Evolutionary conservation across 2,113 vertebrate genomes (phyloP), one percentile per base, ranked within the genome.

Genomic region (Lepus europaeus): DNA sequence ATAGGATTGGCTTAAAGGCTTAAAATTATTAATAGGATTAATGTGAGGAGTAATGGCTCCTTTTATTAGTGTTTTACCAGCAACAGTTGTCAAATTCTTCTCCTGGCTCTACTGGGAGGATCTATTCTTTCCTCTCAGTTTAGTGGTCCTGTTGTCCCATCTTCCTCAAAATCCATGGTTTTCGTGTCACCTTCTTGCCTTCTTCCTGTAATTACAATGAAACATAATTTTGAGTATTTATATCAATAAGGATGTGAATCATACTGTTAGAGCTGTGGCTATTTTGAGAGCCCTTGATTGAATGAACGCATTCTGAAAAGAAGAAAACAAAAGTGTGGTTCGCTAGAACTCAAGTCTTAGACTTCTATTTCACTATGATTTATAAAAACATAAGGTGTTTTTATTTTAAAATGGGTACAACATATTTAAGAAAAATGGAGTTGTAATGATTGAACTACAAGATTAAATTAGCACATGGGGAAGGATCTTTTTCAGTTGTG

Each of bases 191-290:
- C 0, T 76, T 9, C 11, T 87, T 76, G 3, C 4, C 6, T 72
- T 31, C 2, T 36, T 84, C 31, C n/a, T 61, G 8, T 9, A 83
- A 70, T n/a, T 5, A 3, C 33, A 83, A 3, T 68, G n/a, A 94
- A 80, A 82, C 9, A 6, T 85, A 1, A 2, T 64, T 96, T n/a
- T 0, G 74, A 16, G 61, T 9, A 89, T 72, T 89, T 69, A 2
- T 89, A 77, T 82, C 59, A 94, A 82, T 36, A 72, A 89, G 82
- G 12, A 5, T 82, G 1, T 0, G 94, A 92, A 70, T 66, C 89
- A 66, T 25, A 69, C 10, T 56, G 22, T 25, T 80, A 85, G 29
- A 93, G 6, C 9, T 70, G 22, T 33, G 3, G 5, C 2, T 13
- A 39, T 53, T 70, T 76, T 56, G 69, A 66, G 7, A 79, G 56